Evolutionary conservation across 2,113 vertebrate genomes (phyloP), one percentile per base, ranked within the genome.

Genomic region (Corvus hawaiiensis): DNA sequence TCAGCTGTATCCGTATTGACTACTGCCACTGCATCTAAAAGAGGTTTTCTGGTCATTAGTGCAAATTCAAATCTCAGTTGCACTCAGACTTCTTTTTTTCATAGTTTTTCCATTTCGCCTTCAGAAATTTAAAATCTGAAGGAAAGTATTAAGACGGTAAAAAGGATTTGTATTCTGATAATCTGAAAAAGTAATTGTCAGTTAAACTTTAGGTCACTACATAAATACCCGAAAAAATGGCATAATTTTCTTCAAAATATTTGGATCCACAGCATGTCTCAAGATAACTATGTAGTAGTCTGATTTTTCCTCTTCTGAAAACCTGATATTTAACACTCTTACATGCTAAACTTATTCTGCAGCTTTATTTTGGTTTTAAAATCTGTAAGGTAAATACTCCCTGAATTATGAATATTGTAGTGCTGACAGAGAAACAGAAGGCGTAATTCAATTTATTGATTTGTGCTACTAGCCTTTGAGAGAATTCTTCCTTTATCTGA

Each of bases 401-500:
- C 37, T 88, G 74, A 94, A 84, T 94, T 91, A 92, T 20, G 89
- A 94, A 48, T 35, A 71, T 12, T 72, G 22, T 56, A 69, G 82
- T 91, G 78, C 35, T 93, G 33, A 94, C 61, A 84, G 80, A 78
- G 43, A 64, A 26, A 73, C 13, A 81, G 35, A 94, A 93, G 75
- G 33, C 32, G 33, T 92, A 93, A 82, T 93, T 86, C 30, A 84
- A 7, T 77, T 27, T 90, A 97, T 90, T 94, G 85, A 94, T 96
- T 97, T 94, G n/a, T 84, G 55, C 76, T 77, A 76, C 51, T 94
- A 93, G 93, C 35, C 13, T 91, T 90, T 76, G 72, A 16, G 39
- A 84, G 7, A 76, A 72, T 62, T 89, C 58, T 93, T 96, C 41
- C 91, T 95, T 97, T 92, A 68, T 95, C 80, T 93, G 59, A 95